Conservation (phyloP, 1,140 invertebrate genomes). For the Listronotus bonariensis region DNA sequence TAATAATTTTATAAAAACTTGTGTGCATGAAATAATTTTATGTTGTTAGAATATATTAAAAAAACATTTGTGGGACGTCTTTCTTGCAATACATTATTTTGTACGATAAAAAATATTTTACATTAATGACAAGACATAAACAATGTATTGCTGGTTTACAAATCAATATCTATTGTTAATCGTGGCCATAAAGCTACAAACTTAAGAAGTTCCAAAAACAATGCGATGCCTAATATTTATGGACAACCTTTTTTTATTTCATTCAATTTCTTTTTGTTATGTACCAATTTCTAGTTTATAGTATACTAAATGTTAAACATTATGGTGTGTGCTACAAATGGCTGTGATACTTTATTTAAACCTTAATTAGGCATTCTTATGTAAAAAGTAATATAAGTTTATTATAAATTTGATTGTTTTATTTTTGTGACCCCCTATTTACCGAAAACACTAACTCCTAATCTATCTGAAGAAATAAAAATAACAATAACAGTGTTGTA, state of each 20-base stretch:
- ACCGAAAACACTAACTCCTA: too few relatives aligned
- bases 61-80: constrained; percentile 3
- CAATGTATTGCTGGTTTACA: too few relatives aligned
- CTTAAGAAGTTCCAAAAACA: neutral
- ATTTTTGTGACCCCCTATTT: too few relatives aligned
- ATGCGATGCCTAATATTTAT: neutral
- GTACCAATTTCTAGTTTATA: constrained; percentile 17
- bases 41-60: neutral
- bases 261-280: constrained; percentile 1
- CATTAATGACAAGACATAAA: too few relatives aligned
- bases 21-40: constrained; percentile 7
- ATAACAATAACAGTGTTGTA: too few relatives aligned
- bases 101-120: too few relatives aligned
- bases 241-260: constrained; percentile 6
- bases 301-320: constrained; percentile 41
- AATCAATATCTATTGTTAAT: too few relatives aligned
- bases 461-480: too few relatives aligned
- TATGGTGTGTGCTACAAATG: constrained; percentile 41
- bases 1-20: constrained; percentile 15
- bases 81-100: neutral
- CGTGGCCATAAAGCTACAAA: too few relatives aligned
- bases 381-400: too few relatives aligned
- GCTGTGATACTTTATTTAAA: constrained; percentile 38
- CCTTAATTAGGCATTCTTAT: too few relatives aligned
- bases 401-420: too few relatives aligned